Percentiles rank a stretch among this genome's conserved stretches.
Conservation (phyloP, 2,888 invertebrate species). For the Antheraea assamensis region DNA sequence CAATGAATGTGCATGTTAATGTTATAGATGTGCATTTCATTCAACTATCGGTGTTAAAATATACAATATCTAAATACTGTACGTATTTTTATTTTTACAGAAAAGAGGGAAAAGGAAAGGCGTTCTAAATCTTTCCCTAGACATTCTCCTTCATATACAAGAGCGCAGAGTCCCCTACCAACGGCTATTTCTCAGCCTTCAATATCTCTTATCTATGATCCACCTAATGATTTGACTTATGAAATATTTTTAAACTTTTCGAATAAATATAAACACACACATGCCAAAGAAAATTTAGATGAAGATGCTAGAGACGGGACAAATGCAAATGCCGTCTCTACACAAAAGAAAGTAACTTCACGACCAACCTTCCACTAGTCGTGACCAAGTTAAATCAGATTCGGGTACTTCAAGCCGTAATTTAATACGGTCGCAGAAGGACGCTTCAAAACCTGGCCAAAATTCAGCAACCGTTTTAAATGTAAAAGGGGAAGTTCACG, state of each 20-base stretch:
- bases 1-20: neutral
- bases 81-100: neutral
- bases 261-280: neutral
- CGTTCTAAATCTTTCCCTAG: neutral
- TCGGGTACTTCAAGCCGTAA: neutral
- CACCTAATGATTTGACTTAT: neutral
- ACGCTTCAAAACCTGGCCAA: neutral
- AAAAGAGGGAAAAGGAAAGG: neutral
- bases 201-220: neutral
- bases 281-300: neutral
- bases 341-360: fast-evolving
- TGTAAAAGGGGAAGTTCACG: neutral
- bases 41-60: no score
- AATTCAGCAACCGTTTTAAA: neutral
- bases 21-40: neutral
- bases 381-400: neutral
- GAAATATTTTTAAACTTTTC: neutral
- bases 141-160: neutral
- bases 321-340: neutral
- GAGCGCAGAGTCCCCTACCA: fast-evolving
- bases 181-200: neutral
- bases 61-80: neutral
- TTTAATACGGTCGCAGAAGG: neutral
- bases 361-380: neutral
- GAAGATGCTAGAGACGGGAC: neutral